phyloP scores from a whole-genome alignment of 1,140 invertebrate species.

The Diploscapter pachys region DNA sequence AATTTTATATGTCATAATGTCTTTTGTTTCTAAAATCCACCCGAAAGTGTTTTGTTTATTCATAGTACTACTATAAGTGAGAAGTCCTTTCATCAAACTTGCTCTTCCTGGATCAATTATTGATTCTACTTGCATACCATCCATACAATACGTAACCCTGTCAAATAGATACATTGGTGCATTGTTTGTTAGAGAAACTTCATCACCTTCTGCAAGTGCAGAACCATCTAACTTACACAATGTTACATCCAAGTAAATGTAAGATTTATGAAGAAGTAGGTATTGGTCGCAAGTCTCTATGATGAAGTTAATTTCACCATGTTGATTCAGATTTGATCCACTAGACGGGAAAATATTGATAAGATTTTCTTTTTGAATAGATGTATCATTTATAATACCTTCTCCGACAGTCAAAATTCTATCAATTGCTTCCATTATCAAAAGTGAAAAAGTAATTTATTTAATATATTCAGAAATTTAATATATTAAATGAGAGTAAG shows the following conservation, averaged over 20 bases:
- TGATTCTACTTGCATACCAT: slow-evolving; percentile 37
- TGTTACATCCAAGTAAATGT: slow-evolving; percentile 35
- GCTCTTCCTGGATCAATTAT: slow-evolving; percentile 36
- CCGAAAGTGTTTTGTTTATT: slow-evolving; percentile 41
- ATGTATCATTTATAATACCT: slow-evolving; percentile 15
- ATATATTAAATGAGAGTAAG: too few species aligned
- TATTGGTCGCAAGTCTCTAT: slow-evolving; percentile 38
- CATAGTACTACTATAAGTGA: slow-evolving; percentile 37
- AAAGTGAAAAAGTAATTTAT: not conserved
- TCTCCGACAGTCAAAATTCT: slow-evolving; percentile 30
- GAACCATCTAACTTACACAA: slow-evolving; percentile 31
- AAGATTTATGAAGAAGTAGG: slow-evolving; percentile 38
- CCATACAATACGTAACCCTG: slow-evolving; percentile 38
- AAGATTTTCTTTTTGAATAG: slow-evolving; percentile 35
- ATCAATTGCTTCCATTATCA: slow-evolving; percentile 21
- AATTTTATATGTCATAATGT: slow-evolving; percentile 25
- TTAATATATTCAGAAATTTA: slow-evolving; percentile 31
- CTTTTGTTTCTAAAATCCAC: slow-evolving; percentile 32
- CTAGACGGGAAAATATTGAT: slow-evolving; percentile 33
- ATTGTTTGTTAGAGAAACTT: slow-evolving; percentile 39
- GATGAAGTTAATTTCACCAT: slow-evolving; percentile 42
- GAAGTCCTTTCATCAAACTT: slow-evolving; percentile 37
- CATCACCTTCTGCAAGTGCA: slow-evolving; percentile 29
- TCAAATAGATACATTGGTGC: slow-evolving; percentile 41
- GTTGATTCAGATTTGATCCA: slow-evolving; percentile 40